phyloP scores from a whole-genome alignment of 2,113 vertebrate species.

The Copsychus sechellarum region DNA sequence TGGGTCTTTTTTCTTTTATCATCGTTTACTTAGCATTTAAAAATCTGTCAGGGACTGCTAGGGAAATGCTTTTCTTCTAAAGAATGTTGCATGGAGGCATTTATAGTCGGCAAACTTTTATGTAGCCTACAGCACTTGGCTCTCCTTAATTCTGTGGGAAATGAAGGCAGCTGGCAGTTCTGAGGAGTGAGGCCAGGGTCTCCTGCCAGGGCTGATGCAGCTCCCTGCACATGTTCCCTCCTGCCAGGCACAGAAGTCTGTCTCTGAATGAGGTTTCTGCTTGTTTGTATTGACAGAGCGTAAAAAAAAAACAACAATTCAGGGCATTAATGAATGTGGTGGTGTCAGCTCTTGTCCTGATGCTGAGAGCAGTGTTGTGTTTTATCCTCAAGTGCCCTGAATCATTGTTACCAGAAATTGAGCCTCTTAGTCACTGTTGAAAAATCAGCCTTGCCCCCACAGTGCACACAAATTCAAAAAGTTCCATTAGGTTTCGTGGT shows the following conservation, averaged over 20 bases:
- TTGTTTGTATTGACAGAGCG: background rate
- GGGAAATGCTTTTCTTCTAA: background rate
- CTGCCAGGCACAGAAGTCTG: background rate
- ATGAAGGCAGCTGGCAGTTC: background rate
- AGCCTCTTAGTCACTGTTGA: background rate
- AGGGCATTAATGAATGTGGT: background rate
- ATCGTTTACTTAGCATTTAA: background rate
- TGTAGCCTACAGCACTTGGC: conserved; percentile 7
- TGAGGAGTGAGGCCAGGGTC: background rate
- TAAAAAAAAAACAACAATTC: background rate
- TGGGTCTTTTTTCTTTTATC: background rate
- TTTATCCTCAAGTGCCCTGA: background rate
- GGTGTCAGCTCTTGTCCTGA: background rate
- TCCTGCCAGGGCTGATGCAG: background rate
- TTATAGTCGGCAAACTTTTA: background rate
- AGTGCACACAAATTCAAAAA: background rate
- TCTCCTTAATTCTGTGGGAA: background rate
- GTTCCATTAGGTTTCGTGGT: background rate
- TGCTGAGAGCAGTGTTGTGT: background rate
- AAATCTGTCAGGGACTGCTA: background rate
- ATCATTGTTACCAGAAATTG: background rate
- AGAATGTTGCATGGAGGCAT: background rate
- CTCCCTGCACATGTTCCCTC: background rate
- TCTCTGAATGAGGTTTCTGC: background rate
- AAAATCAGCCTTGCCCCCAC: background rate